phyloP scores from a whole-genome alignment of 2,888 invertebrate genomes.

The Pachliopta kotzebuea region DNA sequence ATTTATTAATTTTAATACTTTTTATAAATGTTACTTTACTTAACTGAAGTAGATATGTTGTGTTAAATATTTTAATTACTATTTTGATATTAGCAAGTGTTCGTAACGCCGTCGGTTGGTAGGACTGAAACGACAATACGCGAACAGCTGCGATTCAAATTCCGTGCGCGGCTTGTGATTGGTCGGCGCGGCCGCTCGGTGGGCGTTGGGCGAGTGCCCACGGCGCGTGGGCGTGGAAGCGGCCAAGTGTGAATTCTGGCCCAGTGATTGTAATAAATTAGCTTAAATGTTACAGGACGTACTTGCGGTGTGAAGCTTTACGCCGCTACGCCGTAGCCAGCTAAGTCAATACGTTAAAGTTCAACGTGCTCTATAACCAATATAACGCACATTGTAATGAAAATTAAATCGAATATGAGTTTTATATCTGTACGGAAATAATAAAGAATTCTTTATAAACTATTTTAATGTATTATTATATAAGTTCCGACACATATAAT shows the following conservation, averaged over 20 bases:
- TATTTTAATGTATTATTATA: too few species aligned
- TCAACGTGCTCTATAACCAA: slow-evolving; percentile 13
- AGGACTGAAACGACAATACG: slow-evolving; percentile 63
- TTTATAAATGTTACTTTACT: too few species aligned
- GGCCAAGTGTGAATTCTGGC: slow-evolving; percentile 57
- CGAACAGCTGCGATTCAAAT: slow-evolving; percentile 57
- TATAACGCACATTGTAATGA: neutral
- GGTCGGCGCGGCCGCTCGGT: slow-evolving; percentile 60
- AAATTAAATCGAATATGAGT: neutral
- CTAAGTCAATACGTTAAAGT: slow-evolving; percentile 14
- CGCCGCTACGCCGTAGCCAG: slow-evolving; percentile 59
- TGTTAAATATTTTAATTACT: neutral
- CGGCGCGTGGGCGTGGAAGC: slow-evolving; percentile 66
- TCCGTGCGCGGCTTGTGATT: slow-evolving; percentile 64
- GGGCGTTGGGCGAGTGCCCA: slow-evolving; percentile 65
- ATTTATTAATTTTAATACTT: too few species aligned
- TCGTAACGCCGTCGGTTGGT: slow-evolving; percentile 34
- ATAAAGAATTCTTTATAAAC: too few species aligned
- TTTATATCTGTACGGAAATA: neutral
- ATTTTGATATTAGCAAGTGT: neutral
- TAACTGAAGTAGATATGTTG: too few species aligned
- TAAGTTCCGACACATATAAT: too few species aligned
- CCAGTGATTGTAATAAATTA: slow-evolving; percentile 63
- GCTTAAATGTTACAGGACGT: slow-evolving; percentile 54
- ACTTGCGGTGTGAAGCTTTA: slow-evolving; percentile 47